Conservation (phyloP, 92 coral and sea anemone species). For the Montipora capitata region DNA sequence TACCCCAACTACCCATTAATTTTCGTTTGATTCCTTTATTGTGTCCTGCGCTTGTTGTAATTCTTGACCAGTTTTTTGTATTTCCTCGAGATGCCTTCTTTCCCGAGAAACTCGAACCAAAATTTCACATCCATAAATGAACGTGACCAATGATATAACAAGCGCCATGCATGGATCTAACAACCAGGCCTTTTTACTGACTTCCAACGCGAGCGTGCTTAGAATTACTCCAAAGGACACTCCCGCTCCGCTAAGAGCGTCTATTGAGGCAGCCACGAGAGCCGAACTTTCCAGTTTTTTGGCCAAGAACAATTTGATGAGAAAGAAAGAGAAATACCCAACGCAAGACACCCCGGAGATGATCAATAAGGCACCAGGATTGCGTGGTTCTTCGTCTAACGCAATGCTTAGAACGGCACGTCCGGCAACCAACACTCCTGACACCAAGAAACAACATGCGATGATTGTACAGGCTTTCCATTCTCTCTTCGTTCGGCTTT, state of each 20-base stretch:
- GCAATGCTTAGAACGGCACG: conserved; percentile 50
- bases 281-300: conserved; percentile 65
- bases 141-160: conserved; percentile 56
- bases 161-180: conserved; percentile 66
- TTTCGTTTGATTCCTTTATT: background rate
- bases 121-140: conserved; percentile 59
- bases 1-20: background rate
- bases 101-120: conserved; percentile 51
- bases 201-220: conserved; percentile 58
- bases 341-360: conserved; percentile 53
- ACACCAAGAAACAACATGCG: conserved; percentile 63
- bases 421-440: conserved; percentile 56
- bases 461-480: conserved; percentile 59
- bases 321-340: conserved; percentile 57
- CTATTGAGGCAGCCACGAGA: conserved; percentile 69
- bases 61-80: conserved; percentile 14
- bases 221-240: conserved; percentile 59
- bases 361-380: conserved; percentile 34
- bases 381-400: conserved; percentile 42
- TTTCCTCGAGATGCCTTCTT: conserved; percentile 1
- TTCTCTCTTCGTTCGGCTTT: conserved; percentile 54
- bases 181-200: conserved; percentile 50
- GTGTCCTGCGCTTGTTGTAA: conserved; percentile 5
- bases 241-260: conserved; percentile 68
- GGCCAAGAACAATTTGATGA: conserved; percentile 51